phyloP scores from a whole-genome alignment of 2,888 invertebrate genomes.

The Macaria liturata region DNA sequence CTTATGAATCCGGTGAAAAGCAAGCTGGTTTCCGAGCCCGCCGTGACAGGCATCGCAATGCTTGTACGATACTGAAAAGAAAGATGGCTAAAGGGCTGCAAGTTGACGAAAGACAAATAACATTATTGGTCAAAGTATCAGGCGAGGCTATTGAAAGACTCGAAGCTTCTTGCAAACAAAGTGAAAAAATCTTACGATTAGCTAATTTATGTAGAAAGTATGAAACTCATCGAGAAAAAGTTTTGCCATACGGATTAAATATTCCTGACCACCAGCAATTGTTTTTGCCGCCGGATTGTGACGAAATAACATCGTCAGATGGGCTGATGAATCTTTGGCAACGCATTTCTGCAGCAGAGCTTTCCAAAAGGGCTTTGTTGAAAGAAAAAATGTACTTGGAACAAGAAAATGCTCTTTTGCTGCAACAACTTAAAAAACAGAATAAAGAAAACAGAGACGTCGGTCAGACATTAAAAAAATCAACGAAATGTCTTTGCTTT shows the following conservation, averaged over 20 bases:
- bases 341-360: neutral
- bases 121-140: neutral
- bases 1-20: constrained; percentile 10
- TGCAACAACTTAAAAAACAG: too few species aligned
- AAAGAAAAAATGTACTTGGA: constrained; percentile 1
- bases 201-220: constrained; percentile 11
- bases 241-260: constrained; percentile 6
- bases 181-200: constrained; percentile 4
- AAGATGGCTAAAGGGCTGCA: neutral
- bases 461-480: too few species aligned
- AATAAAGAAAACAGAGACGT: too few species aligned
- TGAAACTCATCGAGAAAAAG: constrained; percentile 8
- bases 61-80: neutral
- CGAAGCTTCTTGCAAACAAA: neutral
- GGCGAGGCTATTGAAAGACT: neutral
- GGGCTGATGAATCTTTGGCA: neutral
- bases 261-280: neutral
- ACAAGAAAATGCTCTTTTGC: neutral
- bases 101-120: constrained; percentile 1
- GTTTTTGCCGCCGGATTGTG: neutral
- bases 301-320: neutral
- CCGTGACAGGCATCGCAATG: constrained; percentile 4
- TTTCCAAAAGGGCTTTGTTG: neutral
- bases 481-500: too few species aligned
- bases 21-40: constrained; percentile 9